Base-by-base conservation (phyloP, 2,113 vertebrate genomes). In the Rhynchopsitta pachyrhyncha region DNA sequence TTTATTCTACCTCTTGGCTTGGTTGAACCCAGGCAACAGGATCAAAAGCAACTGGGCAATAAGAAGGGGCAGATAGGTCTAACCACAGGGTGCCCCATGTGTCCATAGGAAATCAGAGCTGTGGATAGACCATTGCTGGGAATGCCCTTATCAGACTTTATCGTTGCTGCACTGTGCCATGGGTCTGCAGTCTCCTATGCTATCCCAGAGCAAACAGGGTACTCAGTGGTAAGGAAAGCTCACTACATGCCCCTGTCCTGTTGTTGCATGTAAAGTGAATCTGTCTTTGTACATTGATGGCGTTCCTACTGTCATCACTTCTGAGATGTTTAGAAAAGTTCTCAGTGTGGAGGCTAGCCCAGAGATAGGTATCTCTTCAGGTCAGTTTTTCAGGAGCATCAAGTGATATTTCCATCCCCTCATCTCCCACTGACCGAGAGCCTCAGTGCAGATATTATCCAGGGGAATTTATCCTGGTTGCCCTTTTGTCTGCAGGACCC, bases 11-110 rank as follows among this genome's bases (percentile, higher is more conserved):
- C 19, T 64, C 47, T 90, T 74, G 46, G 22, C 19, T 88, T 64
- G 25, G 23, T 28, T 64, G 46, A 86, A 29, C 28, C 17, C 23
- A 35, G 11, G 10, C 1, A 18, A 29, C n/a, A 59, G 31, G 15
- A 57, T 79, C n/a, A 52, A 67, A 92, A 79, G 60, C 0, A 1
- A 28, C 25, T 63, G 37, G 19, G 28, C 16, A 35, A 24, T 29
- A 33, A 37, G n/a, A 84, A 12, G 22, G 16, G n/a, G 49, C 66
- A 76, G 47, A 37, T 9, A 44, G 50, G 31, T 23, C 22, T 31
- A 11, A 84, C 14, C 24, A 10, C 0, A 3, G 5, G 4, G 12
- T 79, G 44, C 15, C 31, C 27, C 11, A 1, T 4, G 14, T n/a
- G 25, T 49, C 41, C 28, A 4, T 11, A 59, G 66, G 46, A 63